Evolutionary conservation across 2,888 invertebrate species (phyloP).

Genomic region (Vannuccia rotundouncinata): DNA sequence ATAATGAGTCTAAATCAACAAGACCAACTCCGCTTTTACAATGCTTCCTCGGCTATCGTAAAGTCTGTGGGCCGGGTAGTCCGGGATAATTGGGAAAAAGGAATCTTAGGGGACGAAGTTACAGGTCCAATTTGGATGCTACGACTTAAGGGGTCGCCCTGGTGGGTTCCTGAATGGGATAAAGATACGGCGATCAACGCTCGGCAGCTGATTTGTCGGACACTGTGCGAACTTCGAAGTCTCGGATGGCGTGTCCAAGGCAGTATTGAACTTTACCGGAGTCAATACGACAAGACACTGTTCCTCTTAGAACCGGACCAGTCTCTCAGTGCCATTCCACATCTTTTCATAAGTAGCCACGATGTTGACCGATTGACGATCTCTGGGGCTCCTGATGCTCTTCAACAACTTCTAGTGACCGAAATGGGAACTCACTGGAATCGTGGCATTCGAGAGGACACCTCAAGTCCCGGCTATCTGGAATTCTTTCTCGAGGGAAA

Average conservation of each 20-base stretch:
- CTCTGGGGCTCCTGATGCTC: slow-evolving; percentile 30
- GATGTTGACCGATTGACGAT: slow-evolving; percentile 38
- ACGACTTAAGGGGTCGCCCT: slow-evolving; percentile 36
- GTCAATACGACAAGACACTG: slow-evolving; percentile 38
- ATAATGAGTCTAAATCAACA: slow-evolving; percentile 38
- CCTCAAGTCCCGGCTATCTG: slow-evolving; percentile 27
- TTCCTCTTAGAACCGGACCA: slow-evolving; percentile 25
- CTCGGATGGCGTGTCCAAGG: slow-evolving; percentile 30
- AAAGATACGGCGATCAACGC: slow-evolving; percentile 37
- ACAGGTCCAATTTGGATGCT: slow-evolving; percentile 27
- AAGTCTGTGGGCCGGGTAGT: slow-evolving; percentile 24
- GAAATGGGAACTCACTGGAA: slow-evolving; percentile 30
- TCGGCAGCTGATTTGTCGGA: slow-evolving; percentile 20
- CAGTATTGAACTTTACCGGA: slow-evolving; percentile 35
- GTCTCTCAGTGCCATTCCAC: slow-evolving; percentile 22
- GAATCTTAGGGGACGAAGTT: slow-evolving; percentile 35
- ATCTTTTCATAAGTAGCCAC: slow-evolving; percentile 36
- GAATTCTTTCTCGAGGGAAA: slow-evolving; percentile 37
- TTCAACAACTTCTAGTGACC: background rate
- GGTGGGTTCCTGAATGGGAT: slow-evolving; percentile 39
- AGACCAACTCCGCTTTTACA: slow-evolving; percentile 37
- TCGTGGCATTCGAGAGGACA: slow-evolving; percentile 33
- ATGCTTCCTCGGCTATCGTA: slow-evolving; percentile 32
- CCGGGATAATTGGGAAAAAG: slow-evolving; percentile 34
- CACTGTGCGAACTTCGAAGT: slow-evolving; percentile 32